Base-by-base conservation (phyloP, 2,797 vertebrate genomes). In the Remorina albescens region DNA sequence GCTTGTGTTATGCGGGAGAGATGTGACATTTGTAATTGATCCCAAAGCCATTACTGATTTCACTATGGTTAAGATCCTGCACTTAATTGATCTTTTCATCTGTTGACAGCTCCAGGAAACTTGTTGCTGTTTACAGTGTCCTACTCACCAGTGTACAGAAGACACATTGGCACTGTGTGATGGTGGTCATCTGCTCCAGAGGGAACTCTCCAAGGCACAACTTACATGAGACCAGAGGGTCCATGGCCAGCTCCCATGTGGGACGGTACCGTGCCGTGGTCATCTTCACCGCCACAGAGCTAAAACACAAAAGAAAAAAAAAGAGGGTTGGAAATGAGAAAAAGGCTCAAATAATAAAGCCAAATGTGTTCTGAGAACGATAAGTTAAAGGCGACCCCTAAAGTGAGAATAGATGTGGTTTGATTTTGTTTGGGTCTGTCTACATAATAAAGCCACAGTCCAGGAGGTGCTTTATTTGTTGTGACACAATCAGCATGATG, bases 171-270 rank as follows among this genome's bases (percentile, higher is more conserved):
- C 98, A 99, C 95, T 99, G 97, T 69, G 96, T 94, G 82, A 99
- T 96, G 74, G 96, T 98, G 49, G 98, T 99, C 98, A 98, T 99
- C 95, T 98, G 96, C 91, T 99, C 97, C 91, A 97, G 94, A 0
- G 98, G 97, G 84, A 96, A 99, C 94, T 99, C 97, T 88, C 97
- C 98, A 61, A 99, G 97, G 81, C 98, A 99, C 88, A 99, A 96
- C 88, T 99, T 99, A 93, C 98, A 99, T 42, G 98, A 98, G 67
- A 99, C 96, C 89, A 99, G 90, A 0, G 98, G 98, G 88, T 99
- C 98, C 73, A 98, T 94, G 74, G 97, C 97, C 95, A 99, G 94
- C 92, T 99, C 98, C 98, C 97, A 98, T 32, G 96, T 97, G 88
- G 97, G 97, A 87, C 97, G 95, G 82, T 97, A 98, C 89, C 97